Conservation (phyloP, 2,888 invertebrate genomes). For the Apodemia hepburni region DNA sequence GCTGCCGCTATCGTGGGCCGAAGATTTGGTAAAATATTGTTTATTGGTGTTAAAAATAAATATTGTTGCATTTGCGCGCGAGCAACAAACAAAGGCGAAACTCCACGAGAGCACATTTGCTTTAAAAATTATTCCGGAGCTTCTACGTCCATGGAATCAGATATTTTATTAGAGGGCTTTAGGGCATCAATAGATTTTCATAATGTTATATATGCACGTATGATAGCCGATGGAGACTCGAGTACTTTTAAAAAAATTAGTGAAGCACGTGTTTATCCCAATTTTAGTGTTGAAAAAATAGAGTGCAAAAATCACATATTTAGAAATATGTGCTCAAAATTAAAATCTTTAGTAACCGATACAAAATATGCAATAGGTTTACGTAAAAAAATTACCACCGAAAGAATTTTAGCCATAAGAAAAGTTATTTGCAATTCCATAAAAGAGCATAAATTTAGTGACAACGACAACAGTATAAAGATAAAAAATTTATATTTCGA, state of each 20-base stretch:
- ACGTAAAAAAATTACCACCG: not conserved
- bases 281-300: slow-evolving; percentile 32
- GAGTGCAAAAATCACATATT: slow-evolving; percentile 31
- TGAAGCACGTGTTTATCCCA: slow-evolving; percentile 25
- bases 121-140: slow-evolving; percentile 31
- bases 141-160: slow-evolving; percentile 32
- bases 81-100: slow-evolving; percentile 24
- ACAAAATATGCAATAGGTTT: not conserved
- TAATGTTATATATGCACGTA: slow-evolving; percentile 29
- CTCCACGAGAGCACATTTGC: slow-evolving; percentile 27
- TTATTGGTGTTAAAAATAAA: slow-evolving; percentile 31
- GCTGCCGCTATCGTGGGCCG: slow-evolving; percentile 33
- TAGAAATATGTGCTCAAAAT: slow-evolving; percentile 7
- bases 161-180: slow-evolving; percentile 18
- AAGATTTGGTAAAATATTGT: slow-evolving; percentile 27
- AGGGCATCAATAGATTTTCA: not conserved
- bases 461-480: not conserved
- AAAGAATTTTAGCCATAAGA: not conserved
- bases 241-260: slow-evolving; percentile 31
- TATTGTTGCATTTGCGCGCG: slow-evolving; percentile 31
- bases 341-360: not conserved
- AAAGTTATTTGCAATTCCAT: slow-evolving; percentile 5
- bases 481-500: not conserved
- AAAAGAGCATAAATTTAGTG: not conserved
- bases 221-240: slow-evolving; percentile 32